phyloP scores from a whole-genome alignment of 2,888 invertebrate species.

The Epirrita christyi region DNA sequence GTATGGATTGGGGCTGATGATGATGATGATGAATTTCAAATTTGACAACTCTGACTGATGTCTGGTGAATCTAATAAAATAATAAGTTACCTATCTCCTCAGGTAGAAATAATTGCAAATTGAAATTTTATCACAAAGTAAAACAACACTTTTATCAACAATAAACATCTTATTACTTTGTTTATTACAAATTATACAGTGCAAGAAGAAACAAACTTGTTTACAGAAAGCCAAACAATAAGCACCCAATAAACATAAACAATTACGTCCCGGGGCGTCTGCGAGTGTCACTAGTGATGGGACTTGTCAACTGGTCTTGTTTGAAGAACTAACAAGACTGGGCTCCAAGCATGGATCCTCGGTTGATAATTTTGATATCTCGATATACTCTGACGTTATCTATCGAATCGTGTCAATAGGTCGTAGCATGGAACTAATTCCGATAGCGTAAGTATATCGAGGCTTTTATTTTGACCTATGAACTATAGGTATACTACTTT shows the following conservation, averaged over 20 bases:
- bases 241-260: constrained; percentile 76
- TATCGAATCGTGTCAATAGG: no score
- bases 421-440: no score
- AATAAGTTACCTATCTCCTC: background rate
- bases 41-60: no score
- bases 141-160: constrained; percentile 38
- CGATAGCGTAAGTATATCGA: no score
- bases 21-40: no score
- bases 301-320: constrained; percentile 8
- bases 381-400: no score
- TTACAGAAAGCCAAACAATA: constrained; percentile 68
- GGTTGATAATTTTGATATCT: no score
- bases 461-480: no score
- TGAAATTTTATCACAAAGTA: constrained; percentile 33
- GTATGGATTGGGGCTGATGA: no score
- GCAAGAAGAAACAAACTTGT: constrained; percentile 61
- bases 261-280: constrained; percentile 63
- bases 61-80: no score
- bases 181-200: constrained; percentile 59
- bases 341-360: no score
- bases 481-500: no score
- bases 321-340: background rate
- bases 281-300: constrained; percentile 53
- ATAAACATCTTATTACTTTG: constrained; percentile 51
- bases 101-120: constrained; percentile 23